A percentile compares a stretch with the other conserved stretches of the same genome.
These are phyloP conservation scores for Halesus radiatus DNA, from an alignment of 1,140 invertebrate species.

Conservation along the genomic window DNA sequence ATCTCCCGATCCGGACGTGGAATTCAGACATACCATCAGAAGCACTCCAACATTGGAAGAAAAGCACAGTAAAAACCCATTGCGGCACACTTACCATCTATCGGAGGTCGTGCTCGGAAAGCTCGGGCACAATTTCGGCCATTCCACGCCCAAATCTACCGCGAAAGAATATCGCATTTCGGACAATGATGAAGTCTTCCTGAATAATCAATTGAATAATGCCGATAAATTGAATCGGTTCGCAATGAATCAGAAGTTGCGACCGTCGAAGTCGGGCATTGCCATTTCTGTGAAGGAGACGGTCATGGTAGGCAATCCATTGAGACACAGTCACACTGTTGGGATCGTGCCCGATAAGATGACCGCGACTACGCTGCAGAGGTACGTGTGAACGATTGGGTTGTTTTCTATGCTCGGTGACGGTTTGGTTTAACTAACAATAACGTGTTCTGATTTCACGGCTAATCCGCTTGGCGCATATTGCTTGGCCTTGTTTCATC, in stretches of 20 bases:
- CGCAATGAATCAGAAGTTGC: constrained; percentile 1
- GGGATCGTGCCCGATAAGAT: constrained; percentile 52
- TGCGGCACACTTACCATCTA: constrained; percentile 10
- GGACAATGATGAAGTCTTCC: constrained; percentile 6
- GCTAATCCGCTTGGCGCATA: constrained; percentile 23
- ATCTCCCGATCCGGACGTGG: constrained; percentile 62
- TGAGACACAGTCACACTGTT: constrained; percentile 63
- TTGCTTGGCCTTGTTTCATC: neutral
- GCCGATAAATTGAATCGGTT: neutral
- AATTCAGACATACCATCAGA: constrained; percentile 51
- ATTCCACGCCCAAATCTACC: constrained; percentile 41
- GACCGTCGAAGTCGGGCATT: constrained; percentile 45
- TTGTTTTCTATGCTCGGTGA: constrained; percentile 46
- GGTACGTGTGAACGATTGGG: constrained; percentile 44
- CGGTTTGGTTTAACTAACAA: constrained; percentile 26
- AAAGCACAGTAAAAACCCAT: neutral
- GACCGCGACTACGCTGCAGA: constrained; percentile 34
- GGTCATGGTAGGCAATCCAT: constrained; percentile 52
- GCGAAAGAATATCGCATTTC: neutral
- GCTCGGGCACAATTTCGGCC: constrained; percentile 28
- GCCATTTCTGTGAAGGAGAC: constrained; percentile 20
- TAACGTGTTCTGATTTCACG: neutral
- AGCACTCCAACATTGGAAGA: constrained; percentile 21
- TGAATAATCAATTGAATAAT: neutral
- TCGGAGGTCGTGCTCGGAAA: neutral